These are phyloP conservation scores for Pollenia amentaria DNA, from an alignment of 2,888 invertebrate genomes.

Conservation along the genomic window DNA sequence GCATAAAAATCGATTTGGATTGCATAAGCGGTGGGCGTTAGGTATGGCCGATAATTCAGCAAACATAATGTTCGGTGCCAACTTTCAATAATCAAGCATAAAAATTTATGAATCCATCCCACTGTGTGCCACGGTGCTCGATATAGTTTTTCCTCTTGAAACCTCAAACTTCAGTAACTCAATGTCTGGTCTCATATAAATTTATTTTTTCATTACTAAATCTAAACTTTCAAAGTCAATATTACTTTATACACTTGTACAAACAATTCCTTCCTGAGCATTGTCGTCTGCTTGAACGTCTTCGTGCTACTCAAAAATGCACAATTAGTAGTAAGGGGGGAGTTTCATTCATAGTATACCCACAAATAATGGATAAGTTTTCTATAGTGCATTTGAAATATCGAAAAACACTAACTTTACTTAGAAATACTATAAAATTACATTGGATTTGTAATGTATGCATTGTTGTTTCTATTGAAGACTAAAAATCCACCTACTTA, in stretches of 20 bases:
- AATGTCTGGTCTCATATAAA: constrained; percentile 41
- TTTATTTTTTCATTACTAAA: constrained; percentile 56
- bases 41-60: too few relatives aligned
- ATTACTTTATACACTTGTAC: constrained; percentile 13
- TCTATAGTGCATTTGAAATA: constrained; percentile 61
- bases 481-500: constrained; percentile 57
- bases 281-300: not conserved
- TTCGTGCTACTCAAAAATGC: not conserved
- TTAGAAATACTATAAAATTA: constrained; percentile 1
- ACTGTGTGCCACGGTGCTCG: not conserved
- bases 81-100: too few relatives aligned
- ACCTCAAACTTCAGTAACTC: constrained; percentile 12
- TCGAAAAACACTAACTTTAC: constrained; percentile 26
- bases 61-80: too few relatives aligned
- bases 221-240: constrained; percentile 70
- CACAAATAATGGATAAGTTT: constrained; percentile 60
- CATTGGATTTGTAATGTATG: constrained; percentile 8
- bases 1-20: too few relatives aligned
- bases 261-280: constrained; percentile 28
- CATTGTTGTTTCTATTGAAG: not conserved
- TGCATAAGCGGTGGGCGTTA: too few relatives aligned
- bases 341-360: not conserved
- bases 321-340: constrained; percentile 38
- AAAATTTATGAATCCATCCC: not conserved
- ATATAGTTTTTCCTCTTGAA: not conserved